Evolutionary conservation across 1,140 invertebrate species (phyloP).

Genomic region (Ceratosolen fusciceps): DNA sequence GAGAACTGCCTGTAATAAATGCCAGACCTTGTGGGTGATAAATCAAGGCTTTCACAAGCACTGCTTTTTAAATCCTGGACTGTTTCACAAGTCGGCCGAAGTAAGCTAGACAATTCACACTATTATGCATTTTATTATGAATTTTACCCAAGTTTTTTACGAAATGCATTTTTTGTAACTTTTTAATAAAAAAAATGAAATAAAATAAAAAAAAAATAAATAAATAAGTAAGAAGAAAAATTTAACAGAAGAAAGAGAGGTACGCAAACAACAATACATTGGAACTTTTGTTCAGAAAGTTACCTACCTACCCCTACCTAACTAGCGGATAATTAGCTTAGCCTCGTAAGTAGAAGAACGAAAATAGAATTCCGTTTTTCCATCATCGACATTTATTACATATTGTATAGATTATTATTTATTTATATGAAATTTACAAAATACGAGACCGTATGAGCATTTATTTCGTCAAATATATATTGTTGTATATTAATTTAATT

Average conservation of each 20-base stretch:
- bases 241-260: no score
- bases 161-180: conserved; percentile 14
- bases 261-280: no score
- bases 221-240: no score
- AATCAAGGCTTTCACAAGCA: conserved; percentile 76
- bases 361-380: not conserved
- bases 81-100: conserved; percentile 56
- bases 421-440: conserved; percentile 3
- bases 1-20: conserved; percentile 54
- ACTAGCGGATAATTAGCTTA: conserved; percentile 9
- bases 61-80: conserved; percentile 77
- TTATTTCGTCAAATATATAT: not conserved
- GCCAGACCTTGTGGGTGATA: conserved; percentile 74
- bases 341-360: conserved; percentile 19
- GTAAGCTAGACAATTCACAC: conserved; percentile 36
- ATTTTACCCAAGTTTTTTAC: conserved; percentile 34
- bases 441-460: not conserved
- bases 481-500: conserved; percentile 29
- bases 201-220: no score
- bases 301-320: not conserved
- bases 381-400: not conserved
- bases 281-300: not conserved
- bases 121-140: conserved; percentile 21
- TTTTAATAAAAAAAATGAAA: conserved; percentile 27
- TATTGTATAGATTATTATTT: conserved; percentile 13